Evolutionary conservation across 2,888 invertebrate species (phyloP).

Genomic region (Danaus chrysippus): DNA sequence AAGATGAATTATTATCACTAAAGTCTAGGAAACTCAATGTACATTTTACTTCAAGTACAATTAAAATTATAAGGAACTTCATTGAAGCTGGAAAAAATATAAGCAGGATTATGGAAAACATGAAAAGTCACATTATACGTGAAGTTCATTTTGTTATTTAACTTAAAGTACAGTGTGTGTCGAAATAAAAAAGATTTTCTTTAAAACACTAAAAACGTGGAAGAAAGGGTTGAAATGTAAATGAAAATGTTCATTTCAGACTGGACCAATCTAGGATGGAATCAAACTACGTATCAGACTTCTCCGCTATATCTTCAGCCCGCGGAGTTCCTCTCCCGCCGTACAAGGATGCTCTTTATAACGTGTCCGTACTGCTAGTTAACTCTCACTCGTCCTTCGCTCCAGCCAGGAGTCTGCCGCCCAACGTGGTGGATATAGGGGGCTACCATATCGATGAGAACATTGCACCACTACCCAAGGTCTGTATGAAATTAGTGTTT

Average conservation of each 20-base stretch:
- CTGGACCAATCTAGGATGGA: background rate
- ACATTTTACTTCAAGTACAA: no score
- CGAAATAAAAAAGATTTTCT: no score
- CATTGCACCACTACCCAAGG: constrained; percentile 48
- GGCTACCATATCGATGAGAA: constrained; percentile 54
- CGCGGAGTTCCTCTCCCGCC: constrained; percentile 44
- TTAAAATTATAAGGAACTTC: no score
- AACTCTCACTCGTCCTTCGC: constrained; percentile 52
- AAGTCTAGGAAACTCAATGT: no score
- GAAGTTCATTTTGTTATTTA: no score
- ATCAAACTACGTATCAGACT: constrained; percentile 38
- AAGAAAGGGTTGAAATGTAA: background rate
- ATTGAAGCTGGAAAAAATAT: no score
- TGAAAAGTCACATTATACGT: no score
- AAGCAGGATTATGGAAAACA: no score
- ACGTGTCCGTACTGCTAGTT: constrained; percentile 48
- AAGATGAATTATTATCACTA: no score
- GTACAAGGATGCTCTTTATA: constrained; percentile 37
- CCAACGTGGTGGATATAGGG: constrained; percentile 52
- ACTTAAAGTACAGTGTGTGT: no score
- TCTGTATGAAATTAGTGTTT: constrained; percentile 26
- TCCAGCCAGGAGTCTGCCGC: constrained; percentile 42
- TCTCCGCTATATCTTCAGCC: constrained; percentile 42
- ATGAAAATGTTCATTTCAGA: background rate
- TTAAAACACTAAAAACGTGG: no score